A percentile compares a stretch with the other conserved stretches of the same genome.
These are phyloP conservation scores for Carassius auratus DNA, from an alignment of 2,113 vertebrate genomes.

Conservation along the genomic window DNA sequence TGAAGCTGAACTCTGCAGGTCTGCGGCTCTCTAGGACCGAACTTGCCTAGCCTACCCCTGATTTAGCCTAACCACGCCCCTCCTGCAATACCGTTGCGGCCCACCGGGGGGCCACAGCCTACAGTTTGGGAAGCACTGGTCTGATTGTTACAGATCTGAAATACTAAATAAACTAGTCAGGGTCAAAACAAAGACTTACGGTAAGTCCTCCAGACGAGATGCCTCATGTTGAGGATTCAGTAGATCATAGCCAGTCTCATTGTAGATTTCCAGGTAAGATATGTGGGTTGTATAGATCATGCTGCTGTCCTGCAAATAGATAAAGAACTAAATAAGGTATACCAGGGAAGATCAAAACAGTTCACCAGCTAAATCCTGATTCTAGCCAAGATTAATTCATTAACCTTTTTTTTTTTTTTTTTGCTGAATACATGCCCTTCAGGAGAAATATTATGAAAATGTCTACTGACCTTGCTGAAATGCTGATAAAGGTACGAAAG, in stretches of 20 bases:
- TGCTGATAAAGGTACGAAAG: constrained; percentile 87
- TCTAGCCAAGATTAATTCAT: background rate
- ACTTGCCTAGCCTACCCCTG: too few species aligned
- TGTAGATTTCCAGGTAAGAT: constrained; percentile 99
- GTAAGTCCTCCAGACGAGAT: constrained; percentile 89
- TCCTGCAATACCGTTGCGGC: too few species aligned
- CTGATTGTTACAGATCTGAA: too few species aligned
- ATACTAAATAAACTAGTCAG: background rate
- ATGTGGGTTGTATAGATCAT: constrained; percentile 87
- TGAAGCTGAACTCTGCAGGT: too few species aligned
- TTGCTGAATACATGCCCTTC: background rate
- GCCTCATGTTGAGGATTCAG: constrained; percentile 88
- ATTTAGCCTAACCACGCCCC: too few species aligned
- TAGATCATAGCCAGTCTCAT: constrained; percentile 94
- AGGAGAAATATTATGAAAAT: background rate
- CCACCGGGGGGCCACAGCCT: too few species aligned
- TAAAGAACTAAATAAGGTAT: background rate
- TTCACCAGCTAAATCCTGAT: background rate
- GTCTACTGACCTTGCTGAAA: constrained; percentile 73
- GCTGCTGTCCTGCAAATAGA: constrained; percentile 81
- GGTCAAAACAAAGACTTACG: constrained; percentile 83
- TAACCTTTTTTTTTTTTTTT: background rate
- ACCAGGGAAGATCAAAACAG: constrained; percentile 18
- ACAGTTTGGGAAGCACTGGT: too few species aligned
- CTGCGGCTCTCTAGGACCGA: too few species aligned